phyloP scores from a whole-genome alignment of 1,140 invertebrate genomes.

The Catajapyx aquilonaris region DNA sequence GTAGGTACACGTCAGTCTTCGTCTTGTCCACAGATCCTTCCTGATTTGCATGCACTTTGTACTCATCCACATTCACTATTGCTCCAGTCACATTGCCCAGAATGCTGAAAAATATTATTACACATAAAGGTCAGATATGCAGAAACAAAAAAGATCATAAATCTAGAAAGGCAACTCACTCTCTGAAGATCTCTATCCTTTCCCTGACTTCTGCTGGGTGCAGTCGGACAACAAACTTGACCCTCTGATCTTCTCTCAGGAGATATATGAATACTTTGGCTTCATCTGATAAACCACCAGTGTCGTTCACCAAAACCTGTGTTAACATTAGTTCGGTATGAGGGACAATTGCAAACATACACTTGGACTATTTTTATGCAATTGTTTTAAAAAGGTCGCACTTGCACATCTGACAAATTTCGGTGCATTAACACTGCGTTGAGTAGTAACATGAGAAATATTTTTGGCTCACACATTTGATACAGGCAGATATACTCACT shows the following conservation, averaged over 20 bases:
- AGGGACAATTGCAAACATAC: no score
- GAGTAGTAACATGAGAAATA: no score
- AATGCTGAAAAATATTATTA: conserved; percentile 27
- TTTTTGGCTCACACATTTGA: no score
- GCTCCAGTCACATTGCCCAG: conserved; percentile 67
- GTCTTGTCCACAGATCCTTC: conserved; percentile 84
- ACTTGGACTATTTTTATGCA: no score
- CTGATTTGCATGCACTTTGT: conserved; percentile 75
- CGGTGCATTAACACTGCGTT: no score
- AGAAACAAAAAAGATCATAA: conserved; percentile 6
- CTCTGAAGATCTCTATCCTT: conserved; percentile 52
- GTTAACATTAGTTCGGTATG: no score
- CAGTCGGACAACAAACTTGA: conserved; percentile 73
- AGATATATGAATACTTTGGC: conserved; percentile 77
- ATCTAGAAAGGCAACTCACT: conserved; percentile 30
- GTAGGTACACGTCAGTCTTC: conserved; percentile 80
- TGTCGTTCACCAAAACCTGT: conserved; percentile 64
- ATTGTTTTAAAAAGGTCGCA: no score
- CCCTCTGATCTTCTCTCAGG: conserved; percentile 75
- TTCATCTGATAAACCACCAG: conserved; percentile 49
- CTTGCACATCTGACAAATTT: no score
- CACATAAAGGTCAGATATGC: conserved; percentile 4
- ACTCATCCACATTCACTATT: conserved; percentile 83
- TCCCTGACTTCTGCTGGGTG: conserved; percentile 66
- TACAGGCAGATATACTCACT: no score